Base-by-base conservation (phyloP, 2,797 vertebrate genomes). In the Pelodytes ibericus region DNA sequence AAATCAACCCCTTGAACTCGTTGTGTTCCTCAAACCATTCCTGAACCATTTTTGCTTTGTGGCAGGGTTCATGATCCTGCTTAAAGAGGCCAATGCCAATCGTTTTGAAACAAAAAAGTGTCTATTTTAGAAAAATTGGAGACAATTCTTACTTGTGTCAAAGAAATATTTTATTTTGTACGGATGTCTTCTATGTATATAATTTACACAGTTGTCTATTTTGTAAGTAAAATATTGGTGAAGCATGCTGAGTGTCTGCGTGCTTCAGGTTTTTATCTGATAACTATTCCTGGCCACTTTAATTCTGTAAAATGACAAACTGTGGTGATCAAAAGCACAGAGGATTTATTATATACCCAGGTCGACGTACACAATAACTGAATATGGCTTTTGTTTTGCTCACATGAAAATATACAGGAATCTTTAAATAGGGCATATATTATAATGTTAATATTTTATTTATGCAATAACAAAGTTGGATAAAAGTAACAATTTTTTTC, bases 101-200 rank as follows among this genome's bases (percentile, higher is more conserved):
- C n/a, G n/a, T n/a, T n/a, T n/a, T n/a, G n/a, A n/a, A n/a, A n/a
- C n/a, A n/a, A n/a, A n/a, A n/a, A n/a, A n/a, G n/a, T n/a, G n/a
- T n/a, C n/a, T n/a, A n/a, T n/a, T n/a, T n/a, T n/a, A n/a, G n/a
- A n/a, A n/a, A n/a, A n/a, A n/a, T n/a, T 36, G 13, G 33, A 36
- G 13, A 13, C 33, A 36, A 36, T 36, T 36, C 33, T 36, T 36
- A 5, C 33, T 36, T 5, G 5, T 36, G 36, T 67, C 63, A 68
- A 49, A 56, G 24, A 65, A 72, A 64, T 6, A 9, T 31, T 36
- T 8, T 8, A 10, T 62, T n/a, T 61, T 61, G n/a, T 31, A 30
- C 4, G 58, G 6, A 30, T 31, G 16, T 4, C 27, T 31, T 31
- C 8, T 24, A 36, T 39, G 30, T 56, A 57, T 64, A 51, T 61